Evolutionary conservation across 2,888 invertebrate genomes (phyloP).

Genomic region (Brachycybe producta): DNA sequence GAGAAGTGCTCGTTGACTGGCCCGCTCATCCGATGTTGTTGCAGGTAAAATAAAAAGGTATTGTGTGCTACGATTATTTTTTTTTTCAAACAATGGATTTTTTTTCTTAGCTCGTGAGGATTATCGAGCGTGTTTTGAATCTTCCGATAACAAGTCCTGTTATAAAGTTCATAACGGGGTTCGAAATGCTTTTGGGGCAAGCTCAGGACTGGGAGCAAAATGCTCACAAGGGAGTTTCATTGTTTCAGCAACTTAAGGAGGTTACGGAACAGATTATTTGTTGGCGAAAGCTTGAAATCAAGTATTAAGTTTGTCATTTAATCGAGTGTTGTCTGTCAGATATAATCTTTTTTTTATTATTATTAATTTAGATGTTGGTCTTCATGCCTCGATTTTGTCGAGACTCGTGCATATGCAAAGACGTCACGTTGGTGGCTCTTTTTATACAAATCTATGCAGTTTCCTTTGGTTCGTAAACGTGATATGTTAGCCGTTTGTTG

Average conservation of each 20-base stretch:
- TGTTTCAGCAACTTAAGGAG: constrained; percentile 55
- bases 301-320: constrained; percentile 31
- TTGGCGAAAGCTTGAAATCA: constrained; percentile 82
- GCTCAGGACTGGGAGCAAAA: constrained; percentile 80
- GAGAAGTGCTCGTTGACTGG: constrained; percentile 59
- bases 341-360: neutral
- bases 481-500: too few relatives aligned
- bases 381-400: constrained; percentile 57
- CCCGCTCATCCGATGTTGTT: constrained; percentile 78
- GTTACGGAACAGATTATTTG: constrained; percentile 69
- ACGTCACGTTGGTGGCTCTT: too few relatives aligned
- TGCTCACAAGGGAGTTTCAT: constrained; percentile 71
- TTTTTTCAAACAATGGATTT: constrained; percentile 3
- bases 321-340: constrained; percentile 17
- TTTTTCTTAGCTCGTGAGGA: constrained; percentile 25
- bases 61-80: too few relatives aligned
- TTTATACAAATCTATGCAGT: too few relatives aligned
- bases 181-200: constrained; percentile 74
- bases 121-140: constrained; percentile 33
- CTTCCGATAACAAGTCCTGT: constrained; percentile 72
- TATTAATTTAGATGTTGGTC: constrained; percentile 55
- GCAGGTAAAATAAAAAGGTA: too few relatives aligned
- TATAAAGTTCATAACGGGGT: constrained; percentile 73
- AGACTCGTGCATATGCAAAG: too few relatives aligned
- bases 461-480: neutral